Conservation (phyloP, 1,140 invertebrate genomes). For the Papilio helenus region DNA sequence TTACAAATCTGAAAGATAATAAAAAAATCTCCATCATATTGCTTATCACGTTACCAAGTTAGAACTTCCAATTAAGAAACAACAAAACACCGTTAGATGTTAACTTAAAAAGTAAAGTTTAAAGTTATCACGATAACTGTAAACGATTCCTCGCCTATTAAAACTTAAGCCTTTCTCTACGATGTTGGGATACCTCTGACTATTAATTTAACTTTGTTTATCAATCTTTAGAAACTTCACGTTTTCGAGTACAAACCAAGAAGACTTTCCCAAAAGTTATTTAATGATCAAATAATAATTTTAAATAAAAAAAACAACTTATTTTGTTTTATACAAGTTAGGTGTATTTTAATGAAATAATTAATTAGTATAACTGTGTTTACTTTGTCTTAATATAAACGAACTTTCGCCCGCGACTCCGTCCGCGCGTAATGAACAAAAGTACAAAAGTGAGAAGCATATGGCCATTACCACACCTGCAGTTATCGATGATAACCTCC, state of each 20-base stretch:
- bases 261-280: not conserved
- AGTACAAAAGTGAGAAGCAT: too few species aligned
- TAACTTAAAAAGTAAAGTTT: not conserved
- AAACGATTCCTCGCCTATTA: slow-evolving; percentile 34
- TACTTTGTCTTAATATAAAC: too few species aligned
- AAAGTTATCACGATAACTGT: not conserved
- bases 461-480: too few species aligned
- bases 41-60: not conserved
- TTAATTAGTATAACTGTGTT: too few species aligned
- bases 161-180: slow-evolving; percentile 26
- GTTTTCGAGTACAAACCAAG: not conserved
- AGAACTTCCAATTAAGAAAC: not conserved
- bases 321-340: too few species aligned
- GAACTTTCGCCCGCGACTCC: too few species aligned
- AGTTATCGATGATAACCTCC: too few species aligned
- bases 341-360: too few species aligned
- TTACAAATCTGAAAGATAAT: not conserved
- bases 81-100: not conserved
- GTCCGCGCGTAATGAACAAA: too few species aligned
- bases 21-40: not conserved
- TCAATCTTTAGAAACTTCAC: slow-evolving; percentile 10
- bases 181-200: not conserved
- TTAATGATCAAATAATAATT: not conserved
- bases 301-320: not conserved
- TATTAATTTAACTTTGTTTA: slow-evolving; percentile 18